Evolutionary conservation across 2,113 vertebrate species (phyloP), one percentile per base, ranked within the genome.

Genomic region (Upupa epops): DNA sequence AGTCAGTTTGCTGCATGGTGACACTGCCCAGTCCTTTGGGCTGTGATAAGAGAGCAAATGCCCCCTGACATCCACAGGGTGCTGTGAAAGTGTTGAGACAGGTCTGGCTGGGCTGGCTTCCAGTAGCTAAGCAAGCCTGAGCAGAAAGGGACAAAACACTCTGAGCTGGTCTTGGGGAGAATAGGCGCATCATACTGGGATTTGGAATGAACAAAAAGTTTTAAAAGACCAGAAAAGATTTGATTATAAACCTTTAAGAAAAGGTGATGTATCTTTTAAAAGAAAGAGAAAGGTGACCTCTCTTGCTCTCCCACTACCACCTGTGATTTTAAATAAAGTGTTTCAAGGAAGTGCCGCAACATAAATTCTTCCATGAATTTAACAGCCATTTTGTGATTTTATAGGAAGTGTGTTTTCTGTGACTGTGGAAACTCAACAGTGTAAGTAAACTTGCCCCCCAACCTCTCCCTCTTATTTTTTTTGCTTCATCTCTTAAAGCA

Each of bases 101-200:
- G 65, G 14, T 52, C 45, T 59, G 54, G 25, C 21, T 18, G n/a
- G 29, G 21, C 29, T 75, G 65, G 11, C 49, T 81, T 70, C 46
- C 46, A 73, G 28, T 5, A 73, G 31, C 42, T n/a, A n/a, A 72
- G 40, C 49, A 75, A 87, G 46, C 21, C 29, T 87, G 66, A 81
- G 29, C 31, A 64, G 66, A 69, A 76, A 70, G 54, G 25, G 18
- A 13, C 56, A 64, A 77, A 90, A 82, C 40, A 45, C 7, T 11
- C 6, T 77, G 40, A 64, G 25, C 29, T 3, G 1, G 7, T 17
- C 29, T 26, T 29, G 9, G 42, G 59, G 49, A 79, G 17, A 85
- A 42, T 3, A 48, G 28, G 28, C 21, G 58, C 12, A 9, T 3
- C 0, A 1, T n/a, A 13, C 12, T 1, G 1, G 18, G 21, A 26